These are phyloP conservation scores for Halichondria panicea DNA, from an alignment of 37 sponge, comb jelly and placozoan species.

Conservation along the genomic window DNA sequence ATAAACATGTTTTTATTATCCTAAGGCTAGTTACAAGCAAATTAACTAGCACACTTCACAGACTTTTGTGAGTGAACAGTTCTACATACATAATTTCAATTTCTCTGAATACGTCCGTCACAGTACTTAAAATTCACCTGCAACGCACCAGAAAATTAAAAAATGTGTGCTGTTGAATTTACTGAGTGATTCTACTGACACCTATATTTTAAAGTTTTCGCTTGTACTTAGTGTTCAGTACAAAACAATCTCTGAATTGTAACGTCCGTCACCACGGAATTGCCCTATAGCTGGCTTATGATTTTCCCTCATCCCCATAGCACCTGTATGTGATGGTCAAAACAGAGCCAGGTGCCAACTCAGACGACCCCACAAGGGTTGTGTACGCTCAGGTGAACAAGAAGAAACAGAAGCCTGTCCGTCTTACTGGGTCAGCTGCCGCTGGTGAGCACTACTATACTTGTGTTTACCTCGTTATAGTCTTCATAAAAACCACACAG, in stretches of 20 bases:
- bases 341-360: no score
- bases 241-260: neutral
- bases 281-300: neutral
- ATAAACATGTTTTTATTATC: neutral
- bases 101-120: constrained; percentile 4
- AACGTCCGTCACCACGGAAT: neutral
- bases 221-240: neutral
- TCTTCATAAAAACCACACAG: no score
- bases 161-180: neutral
- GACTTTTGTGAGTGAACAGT: neutral
- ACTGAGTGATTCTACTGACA: neutral
- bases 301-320: no score
- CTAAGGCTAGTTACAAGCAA: neutral
- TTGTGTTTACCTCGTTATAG: no score
- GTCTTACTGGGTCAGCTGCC: no score
- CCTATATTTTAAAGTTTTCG: neutral
- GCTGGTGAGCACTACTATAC: no score
- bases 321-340: no score
- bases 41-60: neutral
- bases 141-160: neutral
- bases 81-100: neutral
- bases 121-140: neutral
- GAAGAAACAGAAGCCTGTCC: no score
- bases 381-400: no score
- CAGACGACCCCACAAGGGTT: no score